Conservation (phyloP, 1,140 invertebrate genomes). For the Drosophila elegans region DNA sequence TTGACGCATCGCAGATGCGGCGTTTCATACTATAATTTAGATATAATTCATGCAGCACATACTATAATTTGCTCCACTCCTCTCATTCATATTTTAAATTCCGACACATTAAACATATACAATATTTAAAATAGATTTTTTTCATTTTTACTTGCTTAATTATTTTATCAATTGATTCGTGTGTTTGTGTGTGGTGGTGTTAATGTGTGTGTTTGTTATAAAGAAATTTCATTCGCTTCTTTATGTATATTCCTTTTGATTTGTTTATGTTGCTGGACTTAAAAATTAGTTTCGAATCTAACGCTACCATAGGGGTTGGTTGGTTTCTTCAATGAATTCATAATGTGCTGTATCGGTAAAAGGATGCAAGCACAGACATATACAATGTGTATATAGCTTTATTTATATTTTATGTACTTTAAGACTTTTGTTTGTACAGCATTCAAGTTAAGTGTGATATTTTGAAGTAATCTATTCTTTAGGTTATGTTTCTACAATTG, state of each 20-base stretch:
- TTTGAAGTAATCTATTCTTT: constrained; percentile 68
- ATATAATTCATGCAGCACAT: constrained; percentile 58
- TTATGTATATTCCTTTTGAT: constrained; percentile 49
- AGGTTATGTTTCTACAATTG: constrained; percentile 69
- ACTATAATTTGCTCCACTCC: constrained; percentile 33
- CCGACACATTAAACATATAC: constrained; percentile 80
- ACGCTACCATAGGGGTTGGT: constrained; percentile 58
- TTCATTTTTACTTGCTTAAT: constrained; percentile 46
- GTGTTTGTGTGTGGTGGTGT: constrained; percentile 23
- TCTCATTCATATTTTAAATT: constrained; percentile 62
- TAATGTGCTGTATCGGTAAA: constrained; percentile 56
- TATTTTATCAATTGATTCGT: constrained; percentile 71
- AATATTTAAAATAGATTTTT: constrained; percentile 81
- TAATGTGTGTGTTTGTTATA: constrained; percentile 42
- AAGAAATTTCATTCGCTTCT: constrained; percentile 69
- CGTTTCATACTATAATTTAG: constrained; percentile 61
- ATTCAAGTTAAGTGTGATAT: constrained; percentile 67
- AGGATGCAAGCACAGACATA: constrained; percentile 71
- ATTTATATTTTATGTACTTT: constrained; percentile 65
- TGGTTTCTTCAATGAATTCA: constrained; percentile 54
- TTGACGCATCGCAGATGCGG: constrained; percentile 31
- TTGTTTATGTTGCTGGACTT: constrained; percentile 59
- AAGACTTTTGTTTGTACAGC: constrained; percentile 76
- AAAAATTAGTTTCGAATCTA: constrained; percentile 68
- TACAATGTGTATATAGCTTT: constrained; percentile 56